Conservation (phyloP, 1,140 invertebrate species). For the Triops longicaudatus region DNA sequence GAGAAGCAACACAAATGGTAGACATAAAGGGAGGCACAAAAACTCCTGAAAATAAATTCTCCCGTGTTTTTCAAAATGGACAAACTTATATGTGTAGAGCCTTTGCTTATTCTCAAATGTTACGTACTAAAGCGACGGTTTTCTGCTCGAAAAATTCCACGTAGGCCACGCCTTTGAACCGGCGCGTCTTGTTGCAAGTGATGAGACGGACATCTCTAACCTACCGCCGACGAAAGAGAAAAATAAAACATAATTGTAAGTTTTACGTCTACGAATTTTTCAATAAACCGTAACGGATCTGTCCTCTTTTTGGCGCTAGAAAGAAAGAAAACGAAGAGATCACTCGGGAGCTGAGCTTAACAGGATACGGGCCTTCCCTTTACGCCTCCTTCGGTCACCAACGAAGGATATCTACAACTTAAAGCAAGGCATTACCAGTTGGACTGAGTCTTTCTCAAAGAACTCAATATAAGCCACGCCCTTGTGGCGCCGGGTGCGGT, state of each 20-base stretch:
- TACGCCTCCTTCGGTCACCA: not conserved
- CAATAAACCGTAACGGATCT: not conserved
- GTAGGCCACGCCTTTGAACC: conserved; percentile 99
- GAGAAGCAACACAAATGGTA: conserved; percentile 10
- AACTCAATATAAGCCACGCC: conserved; percentile 99
- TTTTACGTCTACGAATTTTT: not conserved
- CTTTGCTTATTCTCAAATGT: not conserved
- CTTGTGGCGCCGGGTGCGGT: conserved; percentile 82
- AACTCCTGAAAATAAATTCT: not conserved
- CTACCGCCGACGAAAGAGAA: conserved; percentile 35
- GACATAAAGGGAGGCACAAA: not conserved
- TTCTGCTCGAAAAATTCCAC: conserved; percentile 98
- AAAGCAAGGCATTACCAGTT: conserved; percentile 54
- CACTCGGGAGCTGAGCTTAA: not conserved
- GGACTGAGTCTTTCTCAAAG: conserved; percentile 92
- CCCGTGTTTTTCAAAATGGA: not conserved
- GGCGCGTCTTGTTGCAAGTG: conserved; percentile 95
- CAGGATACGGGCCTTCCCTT: not conserved
- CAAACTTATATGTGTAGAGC: not conserved
- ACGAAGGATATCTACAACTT: not conserved
- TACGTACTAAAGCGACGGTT: conserved; percentile 81
- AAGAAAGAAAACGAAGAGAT: not conserved
- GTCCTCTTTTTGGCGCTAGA: not conserved
- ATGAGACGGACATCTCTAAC: conserved; percentile 93
- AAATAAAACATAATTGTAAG: conserved; percentile 24